Conservation (phyloP, 2,113 vertebrate species). For the Etheostoma cragini region DNA sequence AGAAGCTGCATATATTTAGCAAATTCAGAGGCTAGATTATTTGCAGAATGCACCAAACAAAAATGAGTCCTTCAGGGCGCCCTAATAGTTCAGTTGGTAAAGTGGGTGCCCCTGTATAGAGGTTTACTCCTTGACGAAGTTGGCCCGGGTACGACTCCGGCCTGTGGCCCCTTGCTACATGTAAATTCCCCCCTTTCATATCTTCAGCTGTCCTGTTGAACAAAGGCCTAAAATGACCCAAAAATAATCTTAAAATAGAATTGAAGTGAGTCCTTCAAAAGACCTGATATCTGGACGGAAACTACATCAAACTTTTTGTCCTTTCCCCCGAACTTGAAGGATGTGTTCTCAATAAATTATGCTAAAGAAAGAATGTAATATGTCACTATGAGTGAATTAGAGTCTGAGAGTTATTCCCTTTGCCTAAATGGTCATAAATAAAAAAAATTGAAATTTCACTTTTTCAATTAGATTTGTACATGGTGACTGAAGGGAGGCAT, state of each 20-base stretch:
- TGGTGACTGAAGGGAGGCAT: neutral
- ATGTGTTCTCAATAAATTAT: conserved; percentile 28
- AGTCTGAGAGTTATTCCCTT: conserved; percentile 10
- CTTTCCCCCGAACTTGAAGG: conserved; percentile 7
- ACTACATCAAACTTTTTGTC: neutral
- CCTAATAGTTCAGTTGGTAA: no score
- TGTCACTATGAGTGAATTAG: neutral
- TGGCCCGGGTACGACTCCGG: no score
- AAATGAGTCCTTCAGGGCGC: conserved; percentile 14
- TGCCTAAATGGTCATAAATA: conserved; percentile 8
- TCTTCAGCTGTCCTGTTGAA: no score
- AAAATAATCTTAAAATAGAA: no score
- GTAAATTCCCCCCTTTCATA: no score
- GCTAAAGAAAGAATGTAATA: conserved; percentile 5
- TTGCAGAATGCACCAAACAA: neutral
- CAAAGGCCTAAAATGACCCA: no score
- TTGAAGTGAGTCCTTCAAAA: conserved; percentile 22
- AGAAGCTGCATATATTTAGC: neutral
- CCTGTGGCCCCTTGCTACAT: no score
- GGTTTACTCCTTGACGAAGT: no score
- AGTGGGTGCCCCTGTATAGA: no score
- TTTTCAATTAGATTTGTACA: neutral
- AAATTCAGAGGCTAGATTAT: neutral
- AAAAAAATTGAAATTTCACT: neutral
- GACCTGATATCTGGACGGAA: neutral